A percentile compares a stretch with the other conserved stretches of the same genome.
Conservation (phyloP, 2,113 vertebrate genomes). For the western clawed frog (Xenopus tropicalis) region DNA sequence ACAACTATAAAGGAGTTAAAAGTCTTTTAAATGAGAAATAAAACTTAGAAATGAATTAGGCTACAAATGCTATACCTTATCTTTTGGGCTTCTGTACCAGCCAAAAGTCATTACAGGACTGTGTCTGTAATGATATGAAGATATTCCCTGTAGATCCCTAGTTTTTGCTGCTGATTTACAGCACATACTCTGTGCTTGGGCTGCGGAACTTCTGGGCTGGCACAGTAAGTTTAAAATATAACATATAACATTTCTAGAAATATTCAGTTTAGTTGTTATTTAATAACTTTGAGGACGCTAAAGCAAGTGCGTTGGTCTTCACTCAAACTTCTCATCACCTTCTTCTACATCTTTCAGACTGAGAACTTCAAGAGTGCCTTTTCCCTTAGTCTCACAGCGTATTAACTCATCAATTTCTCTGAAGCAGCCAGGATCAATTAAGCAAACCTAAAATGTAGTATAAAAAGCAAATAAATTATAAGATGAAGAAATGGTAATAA, state of each 20-base stretch:
- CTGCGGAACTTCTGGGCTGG: too few relatives aligned
- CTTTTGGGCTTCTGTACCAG: too few relatives aligned
- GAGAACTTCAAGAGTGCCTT: slow-evolving; percentile 86
- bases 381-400: slow-evolving; percentile 88
- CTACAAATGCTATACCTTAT: too few relatives aligned
- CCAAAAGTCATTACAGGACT: too few relatives aligned
- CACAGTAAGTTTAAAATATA: too few relatives aligned
- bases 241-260: too few relatives aligned
- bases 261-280: too few relatives aligned
- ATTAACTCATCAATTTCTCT: slow-evolving; percentile 94
- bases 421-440: slow-evolving; percentile 94
- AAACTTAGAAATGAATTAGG: neutral
- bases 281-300: neutral
- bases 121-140: too few relatives aligned
- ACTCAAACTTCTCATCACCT: slow-evolving; percentile 89
- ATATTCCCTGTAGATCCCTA: too few relatives aligned
- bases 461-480: neutral
- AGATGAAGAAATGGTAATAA: too few relatives aligned
- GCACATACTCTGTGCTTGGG: too few relatives aligned
- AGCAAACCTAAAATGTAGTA: slow-evolving; percentile 74
- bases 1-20: neutral
- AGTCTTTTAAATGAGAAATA: neutral
- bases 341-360: slow-evolving; percentile 94
- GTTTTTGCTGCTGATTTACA: too few relatives aligned
- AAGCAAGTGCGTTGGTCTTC: slow-evolving; percentile 15